Evolutionary conservation across 2,888 invertebrate species (phyloP).

Genomic region (Leptogaster cylindrica): DNA sequence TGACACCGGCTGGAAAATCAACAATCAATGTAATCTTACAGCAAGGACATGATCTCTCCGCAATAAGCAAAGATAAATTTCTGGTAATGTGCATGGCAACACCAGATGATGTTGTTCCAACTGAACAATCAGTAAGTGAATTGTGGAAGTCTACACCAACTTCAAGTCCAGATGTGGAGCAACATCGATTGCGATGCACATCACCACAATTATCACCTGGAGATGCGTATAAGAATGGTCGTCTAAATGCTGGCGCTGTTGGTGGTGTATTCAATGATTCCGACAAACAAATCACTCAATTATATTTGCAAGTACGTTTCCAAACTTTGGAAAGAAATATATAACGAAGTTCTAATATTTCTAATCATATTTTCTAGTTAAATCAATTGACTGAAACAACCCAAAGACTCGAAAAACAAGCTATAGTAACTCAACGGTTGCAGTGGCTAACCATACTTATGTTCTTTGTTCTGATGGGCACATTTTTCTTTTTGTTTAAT

Average conservation of each 20-base stretch:
- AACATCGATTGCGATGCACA: constrained; percentile 75
- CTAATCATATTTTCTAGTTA: constrained; percentile 50
- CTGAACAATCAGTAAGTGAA: constrained; percentile 70
- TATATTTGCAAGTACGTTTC: neutral
- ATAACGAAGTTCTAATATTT: neutral
- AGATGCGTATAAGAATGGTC: constrained; percentile 50
- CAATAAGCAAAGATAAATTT: constrained; percentile 82
- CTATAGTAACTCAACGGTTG: constrained; percentile 63
- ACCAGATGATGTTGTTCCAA: constrained; percentile 66
- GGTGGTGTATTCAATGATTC: constrained; percentile 28
- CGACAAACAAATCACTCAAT: constrained; percentile 40
- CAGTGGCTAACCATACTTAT: constrained; percentile 64
- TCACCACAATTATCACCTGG: constrained; percentile 62
- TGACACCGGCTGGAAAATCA: constrained; percentile 70
- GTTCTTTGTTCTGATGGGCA: constrained; percentile 61
- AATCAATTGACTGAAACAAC: constrained; percentile 59
- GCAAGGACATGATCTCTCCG: constrained; percentile 72
- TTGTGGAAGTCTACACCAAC: constrained; percentile 74
- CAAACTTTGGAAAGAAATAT: neutral
- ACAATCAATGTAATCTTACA: constrained; percentile 77
- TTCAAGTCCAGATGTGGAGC: constrained; percentile 67
- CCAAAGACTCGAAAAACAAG: constrained; percentile 62
- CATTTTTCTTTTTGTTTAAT: constrained; percentile 62
- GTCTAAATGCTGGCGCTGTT: neutral
- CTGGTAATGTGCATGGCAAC: constrained; percentile 82